Conservation (phyloP, 2,113 vertebrate species). For the Acrocephalus kingi region DNA sequence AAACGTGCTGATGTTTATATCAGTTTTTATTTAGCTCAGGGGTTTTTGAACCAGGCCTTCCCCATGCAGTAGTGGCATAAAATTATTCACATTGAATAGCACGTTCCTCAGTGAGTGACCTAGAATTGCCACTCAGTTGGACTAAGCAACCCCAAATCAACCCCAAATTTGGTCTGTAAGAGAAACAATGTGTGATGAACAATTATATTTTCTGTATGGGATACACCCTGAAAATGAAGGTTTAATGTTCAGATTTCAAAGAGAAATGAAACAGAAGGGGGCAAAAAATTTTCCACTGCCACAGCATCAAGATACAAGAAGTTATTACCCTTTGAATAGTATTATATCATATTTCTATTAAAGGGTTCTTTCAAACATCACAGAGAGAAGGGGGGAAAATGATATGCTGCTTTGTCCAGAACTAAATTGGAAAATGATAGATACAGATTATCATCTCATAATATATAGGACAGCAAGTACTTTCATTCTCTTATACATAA, state of each 20-base stretch:
- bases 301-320: neutral
- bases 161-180: neutral
- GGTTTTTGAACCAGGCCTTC: neutral
- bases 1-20: neutral
- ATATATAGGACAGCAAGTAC: neutral
- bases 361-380: neutral
- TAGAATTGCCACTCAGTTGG: neutral
- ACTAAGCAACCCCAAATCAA: neutral
- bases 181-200: neutral
- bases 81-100: neutral
- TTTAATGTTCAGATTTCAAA: neutral
- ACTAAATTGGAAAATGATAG: conserved; percentile 31
- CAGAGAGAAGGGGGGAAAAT: neutral
- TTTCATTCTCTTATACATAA: neutral
- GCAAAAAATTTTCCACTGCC: neutral
- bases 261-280: neutral
- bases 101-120: neutral
- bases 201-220: neutral
- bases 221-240: neutral
- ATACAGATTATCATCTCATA: neutral
- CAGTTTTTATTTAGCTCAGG: neutral
- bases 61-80: neutral
- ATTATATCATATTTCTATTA: neutral
- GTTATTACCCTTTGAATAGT: neutral
- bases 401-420: neutral